Evolutionary conservation across 2,113 vertebrate species (phyloP).

Genomic region (Hippolais icterina): DNA sequence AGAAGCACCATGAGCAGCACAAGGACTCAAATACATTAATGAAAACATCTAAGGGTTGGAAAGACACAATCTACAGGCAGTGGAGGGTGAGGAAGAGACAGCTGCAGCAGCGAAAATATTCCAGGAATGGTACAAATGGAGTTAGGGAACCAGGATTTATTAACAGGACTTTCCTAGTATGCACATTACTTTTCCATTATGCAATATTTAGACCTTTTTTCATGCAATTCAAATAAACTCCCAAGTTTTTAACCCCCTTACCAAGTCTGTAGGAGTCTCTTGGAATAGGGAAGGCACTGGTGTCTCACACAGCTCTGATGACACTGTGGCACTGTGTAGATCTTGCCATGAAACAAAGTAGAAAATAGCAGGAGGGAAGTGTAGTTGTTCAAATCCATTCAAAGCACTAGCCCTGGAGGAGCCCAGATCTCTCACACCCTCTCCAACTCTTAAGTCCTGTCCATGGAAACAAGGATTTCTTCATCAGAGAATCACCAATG

Average conservation of each 20-base stretch:
- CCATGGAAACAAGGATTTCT: background rate
- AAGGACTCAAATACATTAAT: background rate
- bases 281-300: background rate
- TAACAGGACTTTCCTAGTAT: background rate
- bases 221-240: background rate
- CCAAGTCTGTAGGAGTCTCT: background rate
- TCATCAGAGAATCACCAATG: background rate
- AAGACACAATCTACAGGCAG: background rate
- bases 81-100: background rate
- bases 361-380: background rate
- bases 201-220: background rate
- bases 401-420: background rate
- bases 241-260: background rate
- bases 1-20: background rate
- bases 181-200: background rate
- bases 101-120: background rate
- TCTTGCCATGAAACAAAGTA: background rate
- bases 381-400: background rate
- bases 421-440: background rate
- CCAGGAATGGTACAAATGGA: background rate
- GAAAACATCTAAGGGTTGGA: background rate
- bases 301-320: background rate
- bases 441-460: background rate
- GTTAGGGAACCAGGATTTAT: background rate
- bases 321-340: accelerated